Evolutionary conservation across 2,797 vertebrate genomes (phyloP), one percentile per base, ranked within the genome.

Genomic region (Vespertilio murinus): DNA sequence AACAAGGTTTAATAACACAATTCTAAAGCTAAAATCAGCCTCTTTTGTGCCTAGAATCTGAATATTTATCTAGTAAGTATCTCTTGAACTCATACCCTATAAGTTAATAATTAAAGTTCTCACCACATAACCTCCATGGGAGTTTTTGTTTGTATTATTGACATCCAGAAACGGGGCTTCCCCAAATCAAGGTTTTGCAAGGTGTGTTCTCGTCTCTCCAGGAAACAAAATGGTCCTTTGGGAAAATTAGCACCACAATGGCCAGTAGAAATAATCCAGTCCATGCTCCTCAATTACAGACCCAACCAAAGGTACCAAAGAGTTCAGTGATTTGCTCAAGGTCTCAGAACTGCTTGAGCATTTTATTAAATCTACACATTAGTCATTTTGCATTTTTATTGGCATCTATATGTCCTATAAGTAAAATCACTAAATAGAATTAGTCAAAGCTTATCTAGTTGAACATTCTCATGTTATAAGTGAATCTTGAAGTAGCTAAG

Each of bases 101-200:
- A 14, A 94, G 95, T 97, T 96, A 97, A 95, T 96, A 92, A 96
- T 96, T 96, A 96, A 90, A 64, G 8, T 91, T 80, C 12, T 12
- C 20, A 74, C 84, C 49, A 64, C 88, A 78, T 84, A 93, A 87
- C 22, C 78, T 74, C 18, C 38, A 56, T 18, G 82, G 18, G 5
- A 73, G n/a, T 95, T 69, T 95, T 96, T 93, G 61, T 88, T 96
- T 95, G 25, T 25, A 88, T 95, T 96, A 70, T 54, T 94, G 54
- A 91, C 79, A 74, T 47, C 38, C 52, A 52, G 52, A 45, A 73
- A 75, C 35, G 94, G 69, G 85, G 35, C 33, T 93, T 90, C 45
- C 49, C 28, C 22, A 22, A 86, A 45, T 79, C 40, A 88, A 90
- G 59, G 5, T 40, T 91, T 93, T 59, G 33, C 74, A 90, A 40